Evolutionary conservation across 2,113 vertebrate species (phyloP).

Genomic region (Tichodroma muraria): DNA sequence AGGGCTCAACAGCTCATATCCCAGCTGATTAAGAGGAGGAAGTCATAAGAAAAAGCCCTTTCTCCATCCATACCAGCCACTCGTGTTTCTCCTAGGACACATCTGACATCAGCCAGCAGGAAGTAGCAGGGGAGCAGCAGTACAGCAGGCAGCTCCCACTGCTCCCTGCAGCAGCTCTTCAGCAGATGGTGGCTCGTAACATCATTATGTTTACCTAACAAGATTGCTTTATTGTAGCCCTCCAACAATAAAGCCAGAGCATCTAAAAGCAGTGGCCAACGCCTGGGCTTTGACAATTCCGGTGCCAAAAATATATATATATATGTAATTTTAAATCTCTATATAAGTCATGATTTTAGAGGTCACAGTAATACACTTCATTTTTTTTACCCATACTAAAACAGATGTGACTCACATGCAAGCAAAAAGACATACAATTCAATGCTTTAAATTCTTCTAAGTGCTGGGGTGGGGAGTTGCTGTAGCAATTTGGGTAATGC

Average conservation of each 20-base stretch:
- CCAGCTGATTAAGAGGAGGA: not conserved
- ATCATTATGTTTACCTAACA: constrained; percentile 20
- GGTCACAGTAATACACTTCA: not conserved
- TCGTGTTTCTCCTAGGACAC: not conserved
- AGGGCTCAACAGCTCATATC: not conserved
- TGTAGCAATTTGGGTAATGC: not conserved
- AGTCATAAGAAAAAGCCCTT: not conserved
- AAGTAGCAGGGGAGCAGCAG: not conserved
- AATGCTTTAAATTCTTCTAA: not conserved
- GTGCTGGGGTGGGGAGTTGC: not conserved
- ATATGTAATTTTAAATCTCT: not conserved
- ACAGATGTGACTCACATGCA: not conserved
- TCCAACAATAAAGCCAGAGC: not conserved
- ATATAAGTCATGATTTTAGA: not conserved
- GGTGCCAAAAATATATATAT: not conserved
- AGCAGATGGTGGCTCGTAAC: constrained; percentile 20
- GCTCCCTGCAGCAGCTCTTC: not conserved
- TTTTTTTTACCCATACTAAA: not conserved
- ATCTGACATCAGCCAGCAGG: not conserved
- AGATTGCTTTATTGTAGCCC: constrained; percentile 13
- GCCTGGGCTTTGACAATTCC: not conserved
- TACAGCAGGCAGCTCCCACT: not conserved
- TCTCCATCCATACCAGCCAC: not conserved
- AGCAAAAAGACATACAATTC: not conserved
- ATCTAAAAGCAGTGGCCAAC: not conserved